Evolutionary conservation across 2,113 vertebrate species (phyloP), one percentile per base, ranked within the genome.

Genomic region (Caracal caracal): DNA sequence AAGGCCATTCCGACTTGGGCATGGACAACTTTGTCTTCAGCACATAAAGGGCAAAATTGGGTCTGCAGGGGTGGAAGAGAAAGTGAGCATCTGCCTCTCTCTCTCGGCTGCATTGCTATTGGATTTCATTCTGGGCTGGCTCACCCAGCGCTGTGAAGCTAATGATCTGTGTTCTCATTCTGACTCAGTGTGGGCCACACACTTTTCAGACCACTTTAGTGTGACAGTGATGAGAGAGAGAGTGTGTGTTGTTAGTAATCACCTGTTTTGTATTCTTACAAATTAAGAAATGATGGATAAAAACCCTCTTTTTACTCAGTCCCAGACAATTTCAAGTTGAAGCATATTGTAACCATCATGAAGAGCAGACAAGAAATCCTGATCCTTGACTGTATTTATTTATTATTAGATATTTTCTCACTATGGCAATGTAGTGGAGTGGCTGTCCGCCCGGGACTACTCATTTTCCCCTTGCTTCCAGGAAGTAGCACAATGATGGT

Each of bases 401-500:
- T 95, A 80, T 94, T 30, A 83, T 83, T 81, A 84, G 68, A 37
- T 79, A 51, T 75, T 86, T 83, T 88, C 9, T 95, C 59, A 76
- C 78, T 76, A 43, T 84, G 63, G 92, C 87, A 85, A 84, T 83
- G 28, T 17, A 8, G 53, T 83, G 75, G 87, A 86, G 73, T 95
- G 93, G 96, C 97, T 8, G 0, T 65, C 10, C 66, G 94, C 63
- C 75, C 75, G 92, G 94, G 0, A 70, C 84, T 76, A 82, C 95
- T 97, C 87, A 95, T 71, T 59, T 92, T 84, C 15, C 71, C 49
- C 80, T 49, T 40, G 49, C 51, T 97, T 97, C 26, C 94, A 97
- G 59, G 90, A 96, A 98, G 97, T 84, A 96, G 91, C 76, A 61
- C 66, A 91, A 56, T 96, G 76, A 97, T 96, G 97, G 96, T 90